A percentile compares a stretch with the other conserved stretches of the same genome.
Conservation (phyloP, 1,140 invertebrate genomes). For the Phymastichus coffea region DNA sequence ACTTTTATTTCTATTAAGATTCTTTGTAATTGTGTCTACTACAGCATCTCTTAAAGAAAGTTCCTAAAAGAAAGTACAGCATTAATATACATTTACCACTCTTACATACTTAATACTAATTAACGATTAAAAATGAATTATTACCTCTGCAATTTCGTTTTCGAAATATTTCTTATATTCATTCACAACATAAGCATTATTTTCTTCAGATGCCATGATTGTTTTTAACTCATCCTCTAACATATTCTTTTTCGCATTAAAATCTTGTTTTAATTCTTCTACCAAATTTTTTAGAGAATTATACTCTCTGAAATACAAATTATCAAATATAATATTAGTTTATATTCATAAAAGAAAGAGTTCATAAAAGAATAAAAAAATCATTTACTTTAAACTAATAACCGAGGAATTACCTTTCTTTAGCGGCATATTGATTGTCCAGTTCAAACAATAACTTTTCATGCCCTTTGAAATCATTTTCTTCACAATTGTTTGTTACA, state of each 20-base stretch:
- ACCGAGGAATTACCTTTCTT: constrained; percentile 18
- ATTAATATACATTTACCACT: not conserved
- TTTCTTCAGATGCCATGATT: constrained; percentile 18
- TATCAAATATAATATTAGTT: constrained; percentile 5
- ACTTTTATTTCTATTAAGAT: not conserved
- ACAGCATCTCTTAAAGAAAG: constrained; percentile 10
- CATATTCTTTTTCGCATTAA: constrained; percentile 26
- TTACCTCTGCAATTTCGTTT: constrained; percentile 30
- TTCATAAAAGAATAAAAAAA: not conserved
- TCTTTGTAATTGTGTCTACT: not conserved
- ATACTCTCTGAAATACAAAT: constrained; percentile 15
- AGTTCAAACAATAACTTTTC: constrained; percentile 16
- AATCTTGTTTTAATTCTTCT: constrained; percentile 14
- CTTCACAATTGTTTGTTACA: not conserved
- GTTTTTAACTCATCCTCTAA: constrained; percentile 24
- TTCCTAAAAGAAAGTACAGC: constrained; percentile 26
- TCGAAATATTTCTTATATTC: constrained; percentile 25
- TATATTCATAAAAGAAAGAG: not conserved
- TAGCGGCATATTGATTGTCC: constrained; percentile 15
- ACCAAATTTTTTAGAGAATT: constrained; percentile 4
- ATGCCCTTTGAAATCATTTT: constrained; percentile 18
- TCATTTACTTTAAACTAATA: constrained; percentile 23
- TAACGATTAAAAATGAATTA: not conserved
- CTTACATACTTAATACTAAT: not conserved
- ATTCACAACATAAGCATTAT: constrained; percentile 10